Conservation (phyloP, 2,888 invertebrate species). For the Lacanobia wlatinum region DNA sequence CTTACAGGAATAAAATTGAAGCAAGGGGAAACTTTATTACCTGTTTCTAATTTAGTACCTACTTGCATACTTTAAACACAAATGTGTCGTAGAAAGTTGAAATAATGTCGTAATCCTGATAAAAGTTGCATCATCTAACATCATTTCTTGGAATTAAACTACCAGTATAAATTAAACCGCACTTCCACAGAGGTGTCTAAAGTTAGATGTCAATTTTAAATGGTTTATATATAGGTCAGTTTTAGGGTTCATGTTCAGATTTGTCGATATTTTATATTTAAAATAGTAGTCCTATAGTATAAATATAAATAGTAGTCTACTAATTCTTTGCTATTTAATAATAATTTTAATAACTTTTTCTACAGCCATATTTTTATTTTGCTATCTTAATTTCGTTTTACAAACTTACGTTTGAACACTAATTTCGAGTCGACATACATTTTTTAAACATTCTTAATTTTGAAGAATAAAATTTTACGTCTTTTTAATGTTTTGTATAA, state of each 20-base stretch:
- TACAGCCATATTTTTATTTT: not conserved
- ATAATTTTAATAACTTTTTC: not conserved
- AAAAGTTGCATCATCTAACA: slow-evolving; percentile 39
- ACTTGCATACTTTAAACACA: too few species aligned
- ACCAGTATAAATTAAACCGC: slow-evolving; percentile 3
- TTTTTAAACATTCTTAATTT: slow-evolving; percentile 39
- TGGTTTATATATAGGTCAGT: not conserved
- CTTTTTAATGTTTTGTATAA: slow-evolving; percentile 51
- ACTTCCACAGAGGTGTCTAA: accelerated
- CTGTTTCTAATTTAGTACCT: not conserved
- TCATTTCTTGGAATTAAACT: slow-evolving; percentile 26
- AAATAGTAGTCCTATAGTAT: not conserved
- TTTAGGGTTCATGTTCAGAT: not conserved
- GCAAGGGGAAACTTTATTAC: not conserved
- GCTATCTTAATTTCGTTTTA: slow-evolving; percentile 4
- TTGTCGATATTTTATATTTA: not conserved
- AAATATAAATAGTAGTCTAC: too few species aligned
- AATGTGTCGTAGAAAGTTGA: slow-evolving; percentile 28
- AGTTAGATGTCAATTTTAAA: not conserved
- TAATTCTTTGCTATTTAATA: not conserved
- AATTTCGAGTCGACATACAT: slow-evolving; percentile 16
- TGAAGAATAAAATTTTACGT: slow-evolving; percentile 34
- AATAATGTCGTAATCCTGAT: slow-evolving; percentile 29
- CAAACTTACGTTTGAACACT: slow-evolving; percentile 10
- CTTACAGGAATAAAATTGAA: not conserved